Percentiles rank a stretch among this genome's conserved stretches.
phyloP scores from a whole-genome alignment of 2,113 vertebrate species.

The Ploceus nigricollis region DNA sequence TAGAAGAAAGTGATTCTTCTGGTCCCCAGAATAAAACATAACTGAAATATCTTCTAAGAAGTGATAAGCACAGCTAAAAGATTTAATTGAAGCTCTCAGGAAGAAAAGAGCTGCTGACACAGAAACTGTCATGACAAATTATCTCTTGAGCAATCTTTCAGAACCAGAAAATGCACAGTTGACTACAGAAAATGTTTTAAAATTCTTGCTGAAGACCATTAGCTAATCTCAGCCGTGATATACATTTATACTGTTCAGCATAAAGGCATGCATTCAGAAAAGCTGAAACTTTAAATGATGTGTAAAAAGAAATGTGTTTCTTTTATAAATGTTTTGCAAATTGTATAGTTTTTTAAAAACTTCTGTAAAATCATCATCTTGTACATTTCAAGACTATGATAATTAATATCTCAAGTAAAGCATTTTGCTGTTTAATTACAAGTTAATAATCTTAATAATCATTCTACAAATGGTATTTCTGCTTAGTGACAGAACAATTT shows the following conservation, averaged over 20 bases:
- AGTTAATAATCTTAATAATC: neutral
- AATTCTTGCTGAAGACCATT: neutral
- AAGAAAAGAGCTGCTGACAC: neutral
- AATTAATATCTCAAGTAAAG: neutral
- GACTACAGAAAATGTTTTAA: neutral
- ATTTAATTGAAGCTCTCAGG: slow-evolving; percentile 36
- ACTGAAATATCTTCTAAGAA: slow-evolving; percentile 3
- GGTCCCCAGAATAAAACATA: neutral
- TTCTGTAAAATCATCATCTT: neutral
- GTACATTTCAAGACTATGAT: neutral
- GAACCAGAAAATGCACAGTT: neutral
- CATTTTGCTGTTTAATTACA: neutral
- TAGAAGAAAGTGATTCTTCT: neutral
- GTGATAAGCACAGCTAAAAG: neutral
- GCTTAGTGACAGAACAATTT: neutral
- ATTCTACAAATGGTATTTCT: neutral
- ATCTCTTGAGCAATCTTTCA: neutral
- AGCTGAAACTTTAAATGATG: neutral
- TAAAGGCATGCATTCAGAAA: neutral
- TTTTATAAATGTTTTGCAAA: neutral
- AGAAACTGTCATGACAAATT: slow-evolving; percentile 11
- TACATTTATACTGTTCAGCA: neutral
- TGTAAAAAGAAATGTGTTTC: neutral
- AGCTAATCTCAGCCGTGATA: neutral
- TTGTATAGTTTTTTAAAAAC: neutral